phyloP scores from a whole-genome alignment of 2,797 vertebrate species.

The Chrosomus eos region DNA sequence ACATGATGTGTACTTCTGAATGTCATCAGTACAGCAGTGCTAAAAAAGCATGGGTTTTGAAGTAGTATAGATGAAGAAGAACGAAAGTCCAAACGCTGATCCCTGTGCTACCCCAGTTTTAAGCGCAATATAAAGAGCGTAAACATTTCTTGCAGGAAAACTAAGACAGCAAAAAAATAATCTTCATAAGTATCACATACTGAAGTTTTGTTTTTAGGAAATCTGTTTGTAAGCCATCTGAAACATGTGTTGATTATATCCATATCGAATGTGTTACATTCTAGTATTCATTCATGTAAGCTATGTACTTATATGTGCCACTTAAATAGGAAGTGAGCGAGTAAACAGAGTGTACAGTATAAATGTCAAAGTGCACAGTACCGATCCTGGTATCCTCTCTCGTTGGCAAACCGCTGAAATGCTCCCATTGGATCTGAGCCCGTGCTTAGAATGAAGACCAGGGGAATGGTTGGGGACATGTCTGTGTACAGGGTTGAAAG shows the following conservation, averaged over 20 bases:
- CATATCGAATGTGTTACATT: no score
- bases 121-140: background rate
- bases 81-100: background rate
- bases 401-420: slow-evolving; percentile 86
- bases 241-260: no score
- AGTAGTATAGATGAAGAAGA: background rate
- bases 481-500: slow-evolving; percentile 82
- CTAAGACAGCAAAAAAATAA: no score
- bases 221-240: no score
- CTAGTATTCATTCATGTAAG: no score
- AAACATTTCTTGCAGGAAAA: background rate
- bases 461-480: slow-evolving; percentile 78
- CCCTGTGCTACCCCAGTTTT: background rate
- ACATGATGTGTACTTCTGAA: background rate
- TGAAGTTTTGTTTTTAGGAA: no score
- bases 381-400: slow-evolving; percentile 80
- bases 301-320: background rate
- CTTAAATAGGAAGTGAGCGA: background rate
- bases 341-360: background rate
- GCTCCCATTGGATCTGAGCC: slow-evolving; percentile 87
- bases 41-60: background rate
- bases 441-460: slow-evolving; percentile 86
- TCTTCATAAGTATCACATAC: no score
- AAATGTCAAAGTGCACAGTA: slow-evolving; percentile 55
- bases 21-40: slow-evolving; percentile 4